These are phyloP conservation scores for Rhyacophila evoluta DNA, from an alignment of 2,888 invertebrate species.

Conservation along the genomic window DNA sequence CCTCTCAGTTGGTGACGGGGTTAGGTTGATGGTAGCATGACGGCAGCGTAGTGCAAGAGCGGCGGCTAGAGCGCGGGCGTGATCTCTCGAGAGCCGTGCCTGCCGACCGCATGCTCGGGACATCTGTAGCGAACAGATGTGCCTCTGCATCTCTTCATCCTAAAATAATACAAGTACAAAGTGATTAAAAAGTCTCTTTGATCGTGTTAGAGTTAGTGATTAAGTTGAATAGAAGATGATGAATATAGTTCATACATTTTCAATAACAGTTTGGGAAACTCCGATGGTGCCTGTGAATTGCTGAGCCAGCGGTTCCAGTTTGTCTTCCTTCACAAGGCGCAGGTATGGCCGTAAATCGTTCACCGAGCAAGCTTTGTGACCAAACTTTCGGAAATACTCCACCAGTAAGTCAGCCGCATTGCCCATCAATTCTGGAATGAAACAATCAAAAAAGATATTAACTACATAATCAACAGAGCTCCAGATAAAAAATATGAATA, in stretches of 20 bases:
- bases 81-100: conserved; percentile 68
- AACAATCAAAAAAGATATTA: too few relatives aligned
- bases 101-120: conserved; percentile 80
- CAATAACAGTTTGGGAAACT: conserved; percentile 71
- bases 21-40: conserved; percentile 69
- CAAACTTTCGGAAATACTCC: conserved; percentile 85
- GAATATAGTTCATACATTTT: not conserved
- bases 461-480: too few relatives aligned
- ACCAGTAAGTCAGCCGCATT: conserved; percentile 78
- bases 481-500: too few relatives aligned
- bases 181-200: too few relatives aligned
- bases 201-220: too few relatives aligned
- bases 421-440: conserved; percentile 69
- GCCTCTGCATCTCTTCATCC: conserved; percentile 84
- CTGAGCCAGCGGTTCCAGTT: conserved; percentile 71
- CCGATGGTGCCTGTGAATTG: conserved; percentile 75
- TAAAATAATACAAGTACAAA: too few relatives aligned
- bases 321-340: conserved; percentile 74
- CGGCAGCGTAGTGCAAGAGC: conserved; percentile 77
- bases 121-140: conserved; percentile 82
- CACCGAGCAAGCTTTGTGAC: conserved; percentile 88
- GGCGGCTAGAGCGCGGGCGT: conserved; percentile 71
- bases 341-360: conserved; percentile 85
- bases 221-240: too few relatives aligned
- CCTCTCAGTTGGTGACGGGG: conserved; percentile 77